Percentiles rank a stretch among this genome's conserved stretches.
Evolutionary conservation across 2,113 vertebrate genomes (phyloP).

Genomic region (Terrapene triunguis): DNA sequence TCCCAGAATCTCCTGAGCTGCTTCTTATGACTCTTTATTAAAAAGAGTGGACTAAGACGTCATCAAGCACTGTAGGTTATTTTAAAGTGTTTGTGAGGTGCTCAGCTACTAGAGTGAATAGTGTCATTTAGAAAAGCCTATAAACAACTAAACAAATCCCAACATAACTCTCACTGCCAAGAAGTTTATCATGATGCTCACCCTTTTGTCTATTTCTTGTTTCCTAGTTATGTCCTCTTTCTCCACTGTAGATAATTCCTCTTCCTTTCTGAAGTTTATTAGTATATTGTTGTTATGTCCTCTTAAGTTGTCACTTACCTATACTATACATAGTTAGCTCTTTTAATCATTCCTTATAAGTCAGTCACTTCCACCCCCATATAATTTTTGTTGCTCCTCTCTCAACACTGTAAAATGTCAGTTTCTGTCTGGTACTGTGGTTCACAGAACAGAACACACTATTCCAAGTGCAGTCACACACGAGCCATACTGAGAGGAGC

Average conservation of each 20-base stretch:
- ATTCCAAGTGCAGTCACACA: not conserved
- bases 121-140: not conserved
- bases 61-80: fast-evolving
- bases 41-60: not conserved
- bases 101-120: fast-evolving
- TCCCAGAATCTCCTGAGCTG: not conserved
- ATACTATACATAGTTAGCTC: not conserved
- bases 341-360: not conserved
- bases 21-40: not conserved
- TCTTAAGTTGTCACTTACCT: not conserved
- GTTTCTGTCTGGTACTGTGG: not conserved
- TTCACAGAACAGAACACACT: not conserved
- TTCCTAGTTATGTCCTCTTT: not conserved
- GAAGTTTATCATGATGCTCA: not conserved
- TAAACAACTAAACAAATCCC: not conserved
- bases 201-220: not conserved
- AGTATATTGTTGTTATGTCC: not conserved
- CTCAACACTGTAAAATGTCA: not conserved
- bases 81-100: not conserved
- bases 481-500: fast-evolving
- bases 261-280: not conserved
- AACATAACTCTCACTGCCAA: not conserved
- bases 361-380: not conserved
- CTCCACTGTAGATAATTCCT: not conserved
- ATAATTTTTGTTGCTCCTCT: not conserved